Conservation (phyloP, 2,113 vertebrate species). For the Lycaon pictus region DNA sequence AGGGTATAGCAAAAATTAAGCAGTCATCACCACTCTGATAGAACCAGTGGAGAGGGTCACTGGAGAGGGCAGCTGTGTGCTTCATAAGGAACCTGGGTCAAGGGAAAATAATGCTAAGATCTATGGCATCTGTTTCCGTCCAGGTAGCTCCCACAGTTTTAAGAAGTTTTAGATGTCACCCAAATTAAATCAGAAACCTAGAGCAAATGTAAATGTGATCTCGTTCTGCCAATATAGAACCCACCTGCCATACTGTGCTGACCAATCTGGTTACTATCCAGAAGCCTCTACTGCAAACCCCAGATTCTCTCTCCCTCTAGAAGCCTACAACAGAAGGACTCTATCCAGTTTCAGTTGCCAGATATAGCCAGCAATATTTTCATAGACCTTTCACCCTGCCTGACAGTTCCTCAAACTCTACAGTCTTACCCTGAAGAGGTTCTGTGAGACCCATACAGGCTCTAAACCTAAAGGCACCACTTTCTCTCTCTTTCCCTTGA, state of each 20-base stretch:
- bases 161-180: background rate
- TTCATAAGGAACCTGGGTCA: background rate
- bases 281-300: background rate
- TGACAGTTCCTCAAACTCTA: slow-evolving; percentile 10
- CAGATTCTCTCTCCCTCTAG: background rate
- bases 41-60: background rate
- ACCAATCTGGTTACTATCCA: background rate
- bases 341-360: slow-evolving; percentile 31
- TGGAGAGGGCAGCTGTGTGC: background rate
- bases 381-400: background rate
- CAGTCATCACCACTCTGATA: background rate
- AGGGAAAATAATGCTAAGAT: slow-evolving; percentile 24
- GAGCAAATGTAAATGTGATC: background rate
- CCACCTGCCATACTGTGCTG: background rate
- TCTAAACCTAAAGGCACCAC: background rate
- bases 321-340: background rate
- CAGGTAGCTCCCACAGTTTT: background rate
- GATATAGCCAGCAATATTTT: slow-evolving; percentile 31
- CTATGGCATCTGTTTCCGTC: background rate
- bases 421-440: background rate
- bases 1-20: background rate
- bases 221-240: background rate
- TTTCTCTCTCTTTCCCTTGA: background rate
- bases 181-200: slow-evolving; percentile 46
- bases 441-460: background rate